These are phyloP conservation scores for Tenebrio molitor DNA, from an alignment of 1,140 invertebrate species.

Conservation along the genomic window DNA sequence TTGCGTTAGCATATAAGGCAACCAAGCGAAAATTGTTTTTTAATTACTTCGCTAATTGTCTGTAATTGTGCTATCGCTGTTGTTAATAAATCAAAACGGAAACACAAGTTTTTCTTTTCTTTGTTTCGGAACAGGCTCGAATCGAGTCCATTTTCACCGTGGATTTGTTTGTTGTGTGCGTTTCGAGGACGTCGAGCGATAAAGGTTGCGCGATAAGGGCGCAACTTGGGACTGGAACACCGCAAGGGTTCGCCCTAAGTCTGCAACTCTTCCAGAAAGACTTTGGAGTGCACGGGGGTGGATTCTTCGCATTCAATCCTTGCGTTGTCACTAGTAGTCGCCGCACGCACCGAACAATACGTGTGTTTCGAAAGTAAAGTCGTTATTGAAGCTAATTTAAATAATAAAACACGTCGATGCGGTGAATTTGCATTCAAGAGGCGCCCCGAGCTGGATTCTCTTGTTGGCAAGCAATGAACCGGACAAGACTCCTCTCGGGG, in stretches of 20 bases:
- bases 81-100: constrained; percentile 20
- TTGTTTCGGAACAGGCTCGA: too few species aligned
- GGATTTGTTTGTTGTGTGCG: neutral
- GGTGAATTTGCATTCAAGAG: neutral
- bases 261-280: too few species aligned
- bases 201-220: neutral
- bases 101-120: neutral
- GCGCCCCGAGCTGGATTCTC: neutral
- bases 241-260: too few species aligned
- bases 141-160: too few species aligned
- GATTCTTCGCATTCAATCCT: neutral
- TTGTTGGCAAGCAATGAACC: neutral
- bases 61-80: constrained; percentile 12
- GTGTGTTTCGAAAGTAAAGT: constrained; percentile 4
- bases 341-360: neutral
- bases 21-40: constrained; percentile 10
- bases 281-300: too few species aligned
- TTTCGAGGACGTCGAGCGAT: neutral
- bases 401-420: constrained; percentile 1
- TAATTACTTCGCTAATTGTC: constrained; percentile 14
- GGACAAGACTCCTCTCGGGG: too few species aligned
- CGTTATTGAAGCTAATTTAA: constrained; percentile 7
- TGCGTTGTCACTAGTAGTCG: neutral
- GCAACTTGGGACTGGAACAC: too few species aligned
- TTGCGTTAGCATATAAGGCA: neutral